These are phyloP conservation scores for Daptonema setosum DNA, from an alignment of 2,888 invertebrate genomes.

Conservation along the genomic window DNA sequence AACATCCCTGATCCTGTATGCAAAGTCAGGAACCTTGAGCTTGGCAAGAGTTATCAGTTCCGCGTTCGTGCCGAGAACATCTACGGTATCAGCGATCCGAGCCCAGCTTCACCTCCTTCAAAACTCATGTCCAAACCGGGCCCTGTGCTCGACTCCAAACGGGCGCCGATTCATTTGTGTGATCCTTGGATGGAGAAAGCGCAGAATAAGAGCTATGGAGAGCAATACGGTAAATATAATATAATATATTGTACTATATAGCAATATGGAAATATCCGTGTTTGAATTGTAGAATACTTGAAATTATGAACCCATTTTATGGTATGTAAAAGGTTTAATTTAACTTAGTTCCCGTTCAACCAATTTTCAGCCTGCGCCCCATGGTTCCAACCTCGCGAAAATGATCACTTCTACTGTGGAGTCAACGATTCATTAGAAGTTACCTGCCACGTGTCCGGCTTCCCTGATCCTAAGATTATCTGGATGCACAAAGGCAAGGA, in stretches of 20 bases:
- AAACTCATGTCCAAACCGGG: conserved; percentile 25
- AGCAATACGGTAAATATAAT: conserved; percentile 20
- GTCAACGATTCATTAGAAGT: conserved; percentile 70
- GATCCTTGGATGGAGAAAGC: conserved; percentile 26
- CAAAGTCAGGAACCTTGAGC: conserved; percentile 66
- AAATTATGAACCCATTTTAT: too few species aligned
- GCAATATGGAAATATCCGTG: too few species aligned
- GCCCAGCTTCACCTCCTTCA: conserved; percentile 47
- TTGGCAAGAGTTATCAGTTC: conserved; percentile 82
- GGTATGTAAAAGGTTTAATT: too few species aligned
- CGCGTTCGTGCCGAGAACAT: conserved; percentile 85
- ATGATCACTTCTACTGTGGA: conserved; percentile 57
- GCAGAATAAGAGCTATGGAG: conserved; percentile 19
- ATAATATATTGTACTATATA: not conserved
- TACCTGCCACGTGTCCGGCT: conserved; percentile 82
- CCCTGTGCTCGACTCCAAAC: conserved; percentile 24
- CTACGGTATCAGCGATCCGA: conserved; percentile 84
- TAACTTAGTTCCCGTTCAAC: too few species aligned
- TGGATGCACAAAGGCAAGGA: conserved; percentile 35
- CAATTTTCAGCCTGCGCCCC: conserved; percentile 28
- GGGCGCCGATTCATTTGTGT: conserved; percentile 23
- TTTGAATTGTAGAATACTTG: too few species aligned
- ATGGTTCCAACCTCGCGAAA: conserved; percentile 46
- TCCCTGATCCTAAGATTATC: conserved; percentile 76
- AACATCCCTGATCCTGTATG: conserved; percentile 61